These are phyloP conservation scores for Paguma larvata DNA, from an alignment of 2,797 vertebrate genomes.

Conservation along the genomic window DNA sequence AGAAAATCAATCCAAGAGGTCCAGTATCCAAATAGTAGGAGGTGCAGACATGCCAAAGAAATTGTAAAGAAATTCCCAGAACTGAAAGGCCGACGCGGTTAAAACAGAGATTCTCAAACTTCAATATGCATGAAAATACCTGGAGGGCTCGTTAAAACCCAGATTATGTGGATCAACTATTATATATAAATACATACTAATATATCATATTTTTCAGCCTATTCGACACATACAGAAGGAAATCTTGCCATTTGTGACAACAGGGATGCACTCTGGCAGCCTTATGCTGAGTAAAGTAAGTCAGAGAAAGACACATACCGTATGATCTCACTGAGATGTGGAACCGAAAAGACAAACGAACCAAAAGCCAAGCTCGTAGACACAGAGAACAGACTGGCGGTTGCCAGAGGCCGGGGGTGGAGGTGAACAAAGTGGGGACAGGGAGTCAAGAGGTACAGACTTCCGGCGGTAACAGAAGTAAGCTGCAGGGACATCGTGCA, in stretches of 20 bases:
- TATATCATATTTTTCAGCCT: not conserved
- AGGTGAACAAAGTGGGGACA: not conserved
- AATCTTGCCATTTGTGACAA: not conserved
- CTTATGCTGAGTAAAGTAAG: not conserved
- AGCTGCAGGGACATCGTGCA: not conserved
- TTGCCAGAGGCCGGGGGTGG: not conserved
- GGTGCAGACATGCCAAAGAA: conserved; percentile 41
- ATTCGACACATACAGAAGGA: not conserved
- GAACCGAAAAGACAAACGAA: not conserved
- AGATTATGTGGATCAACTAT: not conserved
- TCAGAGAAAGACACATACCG: not conserved
- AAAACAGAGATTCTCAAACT: not conserved
- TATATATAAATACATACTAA: not conserved
- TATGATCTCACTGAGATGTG: not conserved
- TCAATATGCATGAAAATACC: not conserved
- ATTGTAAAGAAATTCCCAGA: not conserved
- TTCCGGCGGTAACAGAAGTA: not conserved
- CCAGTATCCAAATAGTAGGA: not conserved
- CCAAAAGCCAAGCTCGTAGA: not conserved
- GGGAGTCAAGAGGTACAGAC: not conserved
- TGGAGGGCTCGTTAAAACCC: not conserved
- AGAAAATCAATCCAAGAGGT: not conserved
- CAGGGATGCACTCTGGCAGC: not conserved
- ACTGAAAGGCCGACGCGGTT: conserved; percentile 6
- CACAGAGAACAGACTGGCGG: not conserved